A percentile compares a stretch with the other conserved stretches of the same genome.
Evolutionary conservation across 2,888 invertebrate genomes (phyloP).

Genomic region (Calameuta filiformis): DNA sequence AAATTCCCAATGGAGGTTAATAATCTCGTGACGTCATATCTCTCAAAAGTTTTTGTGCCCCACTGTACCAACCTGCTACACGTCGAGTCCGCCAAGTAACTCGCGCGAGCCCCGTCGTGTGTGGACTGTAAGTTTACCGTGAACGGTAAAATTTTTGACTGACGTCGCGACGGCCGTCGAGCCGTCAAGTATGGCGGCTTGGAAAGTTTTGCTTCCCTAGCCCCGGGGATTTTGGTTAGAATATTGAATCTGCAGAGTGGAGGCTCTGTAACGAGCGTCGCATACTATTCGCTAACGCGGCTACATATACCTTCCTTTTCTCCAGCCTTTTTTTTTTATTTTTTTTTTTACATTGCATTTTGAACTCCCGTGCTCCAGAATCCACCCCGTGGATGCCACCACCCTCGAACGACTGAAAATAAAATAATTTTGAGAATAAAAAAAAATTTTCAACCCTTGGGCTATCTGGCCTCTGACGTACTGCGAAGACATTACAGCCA

Average conservation of each 20-base stretch:
- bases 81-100: slow-evolving; percentile 60
- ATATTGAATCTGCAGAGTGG: slow-evolving; percentile 64
- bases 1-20: neutral
- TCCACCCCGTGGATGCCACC: neutral
- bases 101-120: slow-evolving; percentile 45
- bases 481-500: neutral
- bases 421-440: neutral
- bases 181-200: slow-evolving; percentile 40
- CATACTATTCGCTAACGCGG: slow-evolving; percentile 41
- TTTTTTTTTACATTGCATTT: neutral
- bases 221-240: slow-evolving; percentile 66
- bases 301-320: slow-evolving; percentile 5
- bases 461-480: neutral
- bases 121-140: slow-evolving; percentile 56
- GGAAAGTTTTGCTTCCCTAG: slow-evolving; percentile 62
- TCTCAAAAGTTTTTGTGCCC: slow-evolving; percentile 38
- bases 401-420: neutral
- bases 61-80: slow-evolving; percentile 42
- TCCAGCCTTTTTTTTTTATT: neutral
- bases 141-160: slow-evolving; percentile 55
- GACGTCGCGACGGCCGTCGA: slow-evolving; percentile 30
- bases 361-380: neutral
- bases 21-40: neutral
- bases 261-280: slow-evolving; percentile 62
- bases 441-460: neutral